Evolutionary conservation across 2,888 invertebrate species (phyloP).

Genomic region (Lymantria dispar): DNA sequence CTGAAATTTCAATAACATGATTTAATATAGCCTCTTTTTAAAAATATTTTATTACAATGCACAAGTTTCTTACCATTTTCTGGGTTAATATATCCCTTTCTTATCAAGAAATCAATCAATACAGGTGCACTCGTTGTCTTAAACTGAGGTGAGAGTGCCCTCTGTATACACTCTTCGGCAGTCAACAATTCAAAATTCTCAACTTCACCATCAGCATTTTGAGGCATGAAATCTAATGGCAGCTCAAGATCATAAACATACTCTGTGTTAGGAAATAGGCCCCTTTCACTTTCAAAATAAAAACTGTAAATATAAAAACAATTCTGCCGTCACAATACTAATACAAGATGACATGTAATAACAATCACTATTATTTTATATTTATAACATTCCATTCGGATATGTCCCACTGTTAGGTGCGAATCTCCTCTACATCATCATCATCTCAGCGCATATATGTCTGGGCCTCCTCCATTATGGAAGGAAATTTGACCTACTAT

Average conservation of each 20-base stretch:
- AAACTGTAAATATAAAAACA: constrained; percentile 80
- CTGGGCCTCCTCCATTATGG: too few relatives aligned
- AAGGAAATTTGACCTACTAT: too few relatives aligned
- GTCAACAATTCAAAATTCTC: constrained; percentile 94
- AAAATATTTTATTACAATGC: neutral
- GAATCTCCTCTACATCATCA: too few relatives aligned
- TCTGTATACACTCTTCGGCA: constrained; percentile 90
- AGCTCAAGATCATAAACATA: constrained; percentile 96
- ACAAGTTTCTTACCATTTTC: constrained; percentile 88
- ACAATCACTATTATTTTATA: too few relatives aligned
- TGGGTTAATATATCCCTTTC: constrained; percentile 93
- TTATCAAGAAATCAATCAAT: constrained; percentile 94
- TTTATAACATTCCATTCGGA: too few relatives aligned
- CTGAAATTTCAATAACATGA: constrained; percentile 77
- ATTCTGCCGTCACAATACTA: neutral
- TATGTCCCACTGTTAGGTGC: too few relatives aligned
- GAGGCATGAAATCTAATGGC: constrained; percentile 94
- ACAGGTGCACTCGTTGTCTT: constrained; percentile 97
- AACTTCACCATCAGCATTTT: constrained; percentile 96
- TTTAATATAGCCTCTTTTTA: neutral
- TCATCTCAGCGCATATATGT: too few relatives aligned
- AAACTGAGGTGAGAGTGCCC: constrained; percentile 91
- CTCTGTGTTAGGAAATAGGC: constrained; percentile 96
- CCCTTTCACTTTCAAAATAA: constrained; percentile 95
- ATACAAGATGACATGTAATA: too few relatives aligned